Evolutionary conservation across 2,888 invertebrate genomes (phyloP).

Genomic region (Standfussiana lucernea): DNA sequence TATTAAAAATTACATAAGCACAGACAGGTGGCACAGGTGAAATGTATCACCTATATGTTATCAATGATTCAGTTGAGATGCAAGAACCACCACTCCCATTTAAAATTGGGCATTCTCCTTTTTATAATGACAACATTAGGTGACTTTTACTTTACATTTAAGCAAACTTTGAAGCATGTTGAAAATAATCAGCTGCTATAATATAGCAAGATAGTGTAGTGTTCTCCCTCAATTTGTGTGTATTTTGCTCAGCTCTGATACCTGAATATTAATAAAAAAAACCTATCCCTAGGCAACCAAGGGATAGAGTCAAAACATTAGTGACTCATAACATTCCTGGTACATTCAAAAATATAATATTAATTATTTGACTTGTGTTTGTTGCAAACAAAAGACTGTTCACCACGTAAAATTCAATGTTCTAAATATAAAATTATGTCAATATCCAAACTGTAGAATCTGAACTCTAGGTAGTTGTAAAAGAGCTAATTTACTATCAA

Average conservation of each 20-base stretch:
- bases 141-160: constrained; percentile 4
- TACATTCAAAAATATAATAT: background rate
- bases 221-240: background rate
- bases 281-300: background rate
- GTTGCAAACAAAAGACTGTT: constrained; percentile 22
- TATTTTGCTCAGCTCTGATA: background rate
- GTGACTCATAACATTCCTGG: background rate
- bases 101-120: background rate
- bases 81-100: background rate
- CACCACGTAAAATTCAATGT: constrained; percentile 10
- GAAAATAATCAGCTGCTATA: background rate
- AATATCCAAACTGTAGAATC: background rate
- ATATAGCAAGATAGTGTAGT: no score
- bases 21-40: no score
- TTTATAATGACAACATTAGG: background rate
- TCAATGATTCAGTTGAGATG: background rate
- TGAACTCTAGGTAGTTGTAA: constrained; percentile 14
- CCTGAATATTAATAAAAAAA: background rate
- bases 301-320: background rate
- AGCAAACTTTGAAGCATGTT: background rate
- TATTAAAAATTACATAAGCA: no score
- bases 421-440: constrained; percentile 46
- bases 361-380: background rate
- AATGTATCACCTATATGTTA: no score
- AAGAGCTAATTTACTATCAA: constrained; percentile 15